Conservation (phyloP, 92 coral and sea anemone genomes). For the Pocillopora meandrina region DNA sequence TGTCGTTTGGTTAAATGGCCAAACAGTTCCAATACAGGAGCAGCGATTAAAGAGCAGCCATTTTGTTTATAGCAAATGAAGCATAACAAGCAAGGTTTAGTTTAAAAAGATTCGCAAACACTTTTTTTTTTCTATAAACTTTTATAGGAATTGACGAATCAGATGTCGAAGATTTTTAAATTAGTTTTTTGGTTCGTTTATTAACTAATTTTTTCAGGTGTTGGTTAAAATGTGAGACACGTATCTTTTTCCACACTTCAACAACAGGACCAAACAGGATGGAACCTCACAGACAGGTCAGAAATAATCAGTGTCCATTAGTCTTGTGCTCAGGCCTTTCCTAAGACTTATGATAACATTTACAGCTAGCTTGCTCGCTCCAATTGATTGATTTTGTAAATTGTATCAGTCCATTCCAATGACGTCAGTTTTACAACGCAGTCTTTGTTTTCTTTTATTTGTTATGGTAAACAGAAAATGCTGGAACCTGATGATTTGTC, state of each 20-base stretch:
- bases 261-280: neutral
- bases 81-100: too few species aligned
- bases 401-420: neutral
- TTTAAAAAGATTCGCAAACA: too few species aligned
- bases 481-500: slow-evolving; percentile 49
- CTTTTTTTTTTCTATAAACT: too few species aligned
- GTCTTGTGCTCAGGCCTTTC: too few species aligned
- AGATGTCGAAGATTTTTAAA: too few species aligned
- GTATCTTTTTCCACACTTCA: neutral
- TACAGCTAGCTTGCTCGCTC: neutral
- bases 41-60: too few species aligned
- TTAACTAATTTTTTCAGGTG: neutral
- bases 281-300: neutral
- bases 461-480: neutral
- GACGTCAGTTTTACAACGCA: neutral
- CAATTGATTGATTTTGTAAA: neutral
- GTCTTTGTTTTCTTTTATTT: neutral
- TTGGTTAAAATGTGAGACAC: neutral
- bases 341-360: neutral
- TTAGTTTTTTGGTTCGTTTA: too few species aligned
- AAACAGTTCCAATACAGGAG: too few species aligned
- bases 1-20: too few species aligned
- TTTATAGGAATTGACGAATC: too few species aligned
- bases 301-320: neutral
- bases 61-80: too few species aligned